Evolutionary conservation across 2,888 invertebrate species (phyloP), one percentile per base, ranked within the genome.

Genomic region (Scaptomyza cyrtandrae): DNA sequence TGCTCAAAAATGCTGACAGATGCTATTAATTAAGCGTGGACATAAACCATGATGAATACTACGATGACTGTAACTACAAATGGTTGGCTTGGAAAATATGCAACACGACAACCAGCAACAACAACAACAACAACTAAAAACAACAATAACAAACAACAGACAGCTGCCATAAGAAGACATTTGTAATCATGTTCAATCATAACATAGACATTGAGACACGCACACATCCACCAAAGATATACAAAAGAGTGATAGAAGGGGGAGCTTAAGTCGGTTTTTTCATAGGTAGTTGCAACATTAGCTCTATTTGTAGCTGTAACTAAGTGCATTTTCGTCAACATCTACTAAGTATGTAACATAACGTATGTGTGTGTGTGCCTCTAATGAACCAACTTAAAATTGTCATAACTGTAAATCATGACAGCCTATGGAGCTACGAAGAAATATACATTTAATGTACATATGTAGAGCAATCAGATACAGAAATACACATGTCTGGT

Each of bases 331-430:
- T 57, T 43, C 60, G 66, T 45, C 75, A 46, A 27, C 58, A 59
- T 59, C 57, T 9, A 13, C 31, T n/a, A 10, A n/a, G 13, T 2
- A 16, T 48, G 11, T 48, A 13, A 11, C 1, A 19, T 24, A 24
- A 24, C 24, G 24, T 24, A 24, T 24, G 24, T 24, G 24, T 24
- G 24, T 24, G 24, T 64, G 49, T 58, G 69, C 48, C 70, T 61
- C 86, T 89, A 89, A 83, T 89, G 89, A 83, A 83, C 86, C 89
- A 81, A 89, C 89, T 83, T 89, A 89, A 83, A 89, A 83, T 85
- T 83, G 89, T 85, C 86, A 78, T 83, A 83, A 85, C 83, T 89
- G 89, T 89, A 81, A 81, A 87, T 87, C 89, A 83, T 85, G 88
- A 78, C 68, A 81, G 71, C 71, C 78, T 72, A 70, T 71, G 87